Percentiles rank a stretch among this genome's conserved stretches.
Evolutionary conservation across 2,797 vertebrate species (phyloP).

Genomic region (Calcarius lapponicus): DNA sequence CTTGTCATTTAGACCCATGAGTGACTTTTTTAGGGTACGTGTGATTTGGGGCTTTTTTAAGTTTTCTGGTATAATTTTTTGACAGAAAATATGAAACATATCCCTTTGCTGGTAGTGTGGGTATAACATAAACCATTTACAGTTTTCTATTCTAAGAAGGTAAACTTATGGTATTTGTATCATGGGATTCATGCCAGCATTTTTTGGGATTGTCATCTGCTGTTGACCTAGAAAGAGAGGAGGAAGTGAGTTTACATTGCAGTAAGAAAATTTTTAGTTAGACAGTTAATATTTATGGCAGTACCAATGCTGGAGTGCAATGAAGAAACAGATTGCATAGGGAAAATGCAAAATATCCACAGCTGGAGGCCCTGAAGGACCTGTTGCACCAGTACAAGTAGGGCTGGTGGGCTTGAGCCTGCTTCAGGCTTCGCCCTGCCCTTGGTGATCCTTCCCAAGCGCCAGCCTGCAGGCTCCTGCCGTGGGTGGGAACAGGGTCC

Average conservation of each 20-base stretch:
- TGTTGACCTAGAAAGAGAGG: neutral
- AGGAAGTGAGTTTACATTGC: neutral
- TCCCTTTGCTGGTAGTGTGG: neutral
- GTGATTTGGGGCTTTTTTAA: neutral
- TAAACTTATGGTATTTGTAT: neutral
- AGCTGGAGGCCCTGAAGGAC: neutral
- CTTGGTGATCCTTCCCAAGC: neutral
- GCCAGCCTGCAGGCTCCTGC: neutral
- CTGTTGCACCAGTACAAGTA: rapidly evolving
- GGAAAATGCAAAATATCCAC: neutral
- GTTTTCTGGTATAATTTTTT: neutral
- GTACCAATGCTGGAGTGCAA: neutral
- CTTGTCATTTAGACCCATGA: neutral
- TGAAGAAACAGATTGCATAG: neutral
- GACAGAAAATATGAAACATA: neutral
- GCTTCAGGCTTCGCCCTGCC: neutral
- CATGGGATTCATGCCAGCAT: neutral
- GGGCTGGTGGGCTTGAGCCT: neutral
- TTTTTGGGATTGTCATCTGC: neutral
- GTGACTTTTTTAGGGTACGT: neutral
- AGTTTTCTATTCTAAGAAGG: neutral
- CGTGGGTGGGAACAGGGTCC: rapidly evolving
- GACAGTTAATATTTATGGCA: neutral
- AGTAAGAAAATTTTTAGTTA: neutral
- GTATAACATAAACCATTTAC: neutral